Evolutionary conservation across 2,113 vertebrate genomes (phyloP).

Genomic region (Muntiacus reevesi): DNA sequence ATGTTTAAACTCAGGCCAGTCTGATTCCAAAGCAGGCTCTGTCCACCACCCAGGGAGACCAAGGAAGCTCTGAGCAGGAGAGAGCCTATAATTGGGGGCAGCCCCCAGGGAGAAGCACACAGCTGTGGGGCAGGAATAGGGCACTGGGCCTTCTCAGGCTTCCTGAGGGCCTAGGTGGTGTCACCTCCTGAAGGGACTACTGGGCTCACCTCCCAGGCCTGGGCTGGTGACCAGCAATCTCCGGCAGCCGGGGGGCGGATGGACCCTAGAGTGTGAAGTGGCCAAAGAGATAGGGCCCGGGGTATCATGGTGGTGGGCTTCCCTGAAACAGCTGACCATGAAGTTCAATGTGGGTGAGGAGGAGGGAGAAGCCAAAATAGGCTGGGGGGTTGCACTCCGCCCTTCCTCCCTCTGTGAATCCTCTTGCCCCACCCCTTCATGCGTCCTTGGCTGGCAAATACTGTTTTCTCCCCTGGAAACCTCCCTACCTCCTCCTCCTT

Average conservation of each 20-base stretch:
- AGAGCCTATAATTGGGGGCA: neutral
- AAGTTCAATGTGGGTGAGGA: conserved; percentile 74
- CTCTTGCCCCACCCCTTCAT: neutral
- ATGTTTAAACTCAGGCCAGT: neutral
- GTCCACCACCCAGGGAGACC: neutral
- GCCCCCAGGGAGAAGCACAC: neutral
- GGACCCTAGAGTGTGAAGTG: neutral
- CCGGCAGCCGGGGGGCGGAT: neutral
- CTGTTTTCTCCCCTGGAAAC: neutral
- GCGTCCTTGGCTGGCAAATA: neutral
- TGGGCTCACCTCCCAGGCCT: neutral
- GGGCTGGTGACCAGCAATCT: neutral
- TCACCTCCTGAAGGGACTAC: neutral
- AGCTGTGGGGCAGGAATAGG: conserved; percentile 84
- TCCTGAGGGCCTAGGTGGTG: neutral
- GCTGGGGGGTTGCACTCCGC: neutral
- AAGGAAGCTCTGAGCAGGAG: neutral
- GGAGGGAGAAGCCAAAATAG: neutral
- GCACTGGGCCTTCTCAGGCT: conserved; percentile 79
- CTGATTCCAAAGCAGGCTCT: neutral
- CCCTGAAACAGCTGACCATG: conserved; percentile 79
- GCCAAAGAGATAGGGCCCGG: neutral
- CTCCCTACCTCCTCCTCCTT: neutral
- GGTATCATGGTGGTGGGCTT: conserved; percentile 51
- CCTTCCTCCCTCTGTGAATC: neutral